Percentiles rank a stretch among this genome's conserved stretches.
phyloP scores from a whole-genome alignment of 2,797 vertebrate genomes.

The Pseudochaenichthys georgianus region DNA sequence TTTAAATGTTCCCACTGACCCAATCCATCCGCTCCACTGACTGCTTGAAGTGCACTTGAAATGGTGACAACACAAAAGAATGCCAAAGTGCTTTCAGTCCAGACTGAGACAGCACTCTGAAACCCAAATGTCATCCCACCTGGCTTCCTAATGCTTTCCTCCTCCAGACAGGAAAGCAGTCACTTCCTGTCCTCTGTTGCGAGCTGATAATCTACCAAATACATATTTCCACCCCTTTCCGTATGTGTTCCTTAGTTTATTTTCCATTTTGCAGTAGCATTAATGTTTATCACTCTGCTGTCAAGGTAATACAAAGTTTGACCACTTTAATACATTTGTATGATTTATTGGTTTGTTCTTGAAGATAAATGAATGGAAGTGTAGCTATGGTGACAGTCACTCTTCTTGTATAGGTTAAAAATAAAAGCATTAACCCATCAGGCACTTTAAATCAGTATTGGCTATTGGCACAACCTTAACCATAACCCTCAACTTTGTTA shows the following conservation, averaged over 20 bases:
- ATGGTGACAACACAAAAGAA: conserved; percentile 34
- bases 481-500: not conserved
- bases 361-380: not conserved
- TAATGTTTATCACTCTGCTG: not conserved
- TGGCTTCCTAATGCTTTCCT: conserved; percentile 41
- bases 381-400: not conserved
- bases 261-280: conserved; percentile 13
- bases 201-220: conserved; percentile 9
- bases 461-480: not conserved
- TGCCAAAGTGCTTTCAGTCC: conserved; percentile 39
- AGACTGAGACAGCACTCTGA: conserved; percentile 26
- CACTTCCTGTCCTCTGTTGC: not conserved
- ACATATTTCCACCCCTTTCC: not conserved
- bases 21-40: conserved; percentile 15
- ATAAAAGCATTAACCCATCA: not conserved
- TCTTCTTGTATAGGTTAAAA: not conserved
- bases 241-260: not conserved
- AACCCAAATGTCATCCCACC: conserved; percentile 63
- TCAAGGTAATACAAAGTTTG: not conserved
- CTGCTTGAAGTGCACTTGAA: conserved; percentile 39
- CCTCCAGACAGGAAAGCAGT: conserved; percentile 24
- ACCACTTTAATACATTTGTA: not conserved
- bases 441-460: not conserved
- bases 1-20: conserved; percentile 35
- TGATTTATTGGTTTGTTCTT: not conserved